Conservation (phyloP, 1,140 invertebrate species). For the Caenorhabditis inopinata region DNA sequence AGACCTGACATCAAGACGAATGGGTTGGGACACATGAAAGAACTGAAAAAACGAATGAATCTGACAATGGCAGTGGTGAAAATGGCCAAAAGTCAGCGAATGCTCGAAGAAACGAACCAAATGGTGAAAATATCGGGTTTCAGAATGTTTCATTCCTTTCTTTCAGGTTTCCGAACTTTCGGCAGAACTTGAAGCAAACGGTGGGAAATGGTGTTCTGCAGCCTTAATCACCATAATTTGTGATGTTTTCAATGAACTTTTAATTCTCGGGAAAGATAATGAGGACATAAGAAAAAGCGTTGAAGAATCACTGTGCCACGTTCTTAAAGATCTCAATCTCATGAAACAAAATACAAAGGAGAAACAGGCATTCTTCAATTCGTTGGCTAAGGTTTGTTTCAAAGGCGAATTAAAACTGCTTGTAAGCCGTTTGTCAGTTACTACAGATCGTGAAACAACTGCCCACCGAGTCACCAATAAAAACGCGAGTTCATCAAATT, state of each 20-base stretch:
- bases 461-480: neutral
- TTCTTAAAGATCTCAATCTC: neutral
- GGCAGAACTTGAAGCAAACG: neutral
- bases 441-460: conserved; percentile 18
- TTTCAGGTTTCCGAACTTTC: neutral
- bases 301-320: neutral
- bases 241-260: neutral
- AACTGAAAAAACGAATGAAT: conserved; percentile 4
- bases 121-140: neutral
- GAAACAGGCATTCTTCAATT: conserved; percentile 18
- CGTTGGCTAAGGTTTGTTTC: neutral
- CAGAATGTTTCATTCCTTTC: too few species aligned
- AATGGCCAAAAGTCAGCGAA: neutral
- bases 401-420: too few species aligned
- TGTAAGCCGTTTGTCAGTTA: neutral
- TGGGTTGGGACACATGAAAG: neutral
- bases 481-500: neutral
- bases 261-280: neutral
- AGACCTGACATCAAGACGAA: neutral
- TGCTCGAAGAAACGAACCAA: neutral
- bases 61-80: conserved; percentile 2
- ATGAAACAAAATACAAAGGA: neutral
- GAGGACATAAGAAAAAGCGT: neutral
- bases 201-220: neutral
- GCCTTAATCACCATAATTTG: neutral